Evolutionary conservation across 2,113 vertebrate species (phyloP), one percentile per base, ranked within the genome.

Genomic region (Scolopax mira): DNA sequence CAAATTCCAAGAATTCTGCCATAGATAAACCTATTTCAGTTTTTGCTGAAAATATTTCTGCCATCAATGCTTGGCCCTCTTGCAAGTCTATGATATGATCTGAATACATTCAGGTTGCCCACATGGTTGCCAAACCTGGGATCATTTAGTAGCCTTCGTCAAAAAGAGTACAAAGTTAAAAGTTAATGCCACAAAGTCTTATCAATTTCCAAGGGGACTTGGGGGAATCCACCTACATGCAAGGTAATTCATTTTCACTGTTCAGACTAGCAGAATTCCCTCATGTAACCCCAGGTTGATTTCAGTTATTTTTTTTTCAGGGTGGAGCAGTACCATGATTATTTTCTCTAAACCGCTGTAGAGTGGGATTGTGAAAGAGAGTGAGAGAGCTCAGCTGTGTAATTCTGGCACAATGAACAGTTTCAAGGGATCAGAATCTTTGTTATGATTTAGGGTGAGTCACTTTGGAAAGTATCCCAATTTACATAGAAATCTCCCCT

Each of bases 401-500:
- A 96, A 94, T 92, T 95, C 85, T 96, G 94, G 90, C 94, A 93
- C 90, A 95, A 69, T 28, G 37, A 86, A 28, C 69, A 96, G 94
- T 94, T 94, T 96, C 96, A 96, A 96, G 72, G 94, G 92, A 96
- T 96, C 94, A 96, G 58, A 86, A 92, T 84, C 82, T 88, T 71
- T 90, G n/a, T 79, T 94, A 42, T 93, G 48, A 93, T 90, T 96
- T 92, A 88, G 90, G 73, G 57, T 94, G 88, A 96, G 90, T 92
- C 93, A 93, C 85, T 74, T 65, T 94, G 90, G 83, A 90, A 94
- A 84, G 22, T 14, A 51, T 86, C 72, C 64, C 33, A 88, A 79
- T 71, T 89, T 92, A 57, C 51, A 64, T 7, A 51, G 77, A 90
- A 52, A 51, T 64, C 27, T 81, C 49, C 27, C 9, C 9, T 16